These are phyloP conservation scores for Limanda limanda DNA, from an alignment of 2,113 vertebrate genomes.

Conservation along the genomic window DNA sequence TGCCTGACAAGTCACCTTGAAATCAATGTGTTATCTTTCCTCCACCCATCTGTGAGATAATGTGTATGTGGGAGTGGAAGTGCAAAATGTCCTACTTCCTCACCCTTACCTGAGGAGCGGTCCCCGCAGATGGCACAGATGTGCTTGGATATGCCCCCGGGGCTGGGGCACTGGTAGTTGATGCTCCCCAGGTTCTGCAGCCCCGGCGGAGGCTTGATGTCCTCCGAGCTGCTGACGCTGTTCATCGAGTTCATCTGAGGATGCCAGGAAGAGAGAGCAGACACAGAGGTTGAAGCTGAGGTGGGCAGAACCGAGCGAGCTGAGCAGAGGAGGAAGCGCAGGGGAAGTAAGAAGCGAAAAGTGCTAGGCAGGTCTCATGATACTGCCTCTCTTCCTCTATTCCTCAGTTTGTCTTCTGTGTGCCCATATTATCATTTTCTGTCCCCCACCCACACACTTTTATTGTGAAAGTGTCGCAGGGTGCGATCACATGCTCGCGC, in stretches of 20 bases:
- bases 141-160: slow-evolving; percentile 93
- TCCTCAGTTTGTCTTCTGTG: slow-evolving; percentile 53
- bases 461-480: slow-evolving; percentile 65
- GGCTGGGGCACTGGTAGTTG: slow-evolving; percentile 91
- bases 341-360: slow-evolving; percentile 54
- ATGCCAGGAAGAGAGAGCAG: slow-evolving; percentile 39
- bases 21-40: neutral
- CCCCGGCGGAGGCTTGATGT: slow-evolving; percentile 91
- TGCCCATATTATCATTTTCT: slow-evolving; percentile 24
- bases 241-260: slow-evolving; percentile 90
- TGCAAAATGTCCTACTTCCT: slow-evolving; percentile 5
- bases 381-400: slow-evolving; percentile 62
- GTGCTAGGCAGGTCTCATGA: slow-evolving; percentile 50
- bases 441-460: slow-evolving; percentile 56
- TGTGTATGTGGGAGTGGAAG: neutral
- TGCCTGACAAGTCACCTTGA: slow-evolving; percentile 6
- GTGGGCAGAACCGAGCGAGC: slow-evolving; percentile 14
- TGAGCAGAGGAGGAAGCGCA: slow-evolving; percentile 49
- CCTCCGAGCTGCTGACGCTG: slow-evolving; percentile 89
- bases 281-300: slow-evolving; percentile 34
- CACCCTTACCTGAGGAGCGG: slow-evolving; percentile 91
- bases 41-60: neutral
- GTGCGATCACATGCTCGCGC: slow-evolving; percentile 62
- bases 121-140: slow-evolving; percentile 98
- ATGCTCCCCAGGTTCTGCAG: slow-evolving; percentile 87